Evolutionary conservation across 2,888 invertebrate genomes (phyloP), one percentile per base, ranked within the genome.

Genomic region (Leptarthrus brevirostris): DNA sequence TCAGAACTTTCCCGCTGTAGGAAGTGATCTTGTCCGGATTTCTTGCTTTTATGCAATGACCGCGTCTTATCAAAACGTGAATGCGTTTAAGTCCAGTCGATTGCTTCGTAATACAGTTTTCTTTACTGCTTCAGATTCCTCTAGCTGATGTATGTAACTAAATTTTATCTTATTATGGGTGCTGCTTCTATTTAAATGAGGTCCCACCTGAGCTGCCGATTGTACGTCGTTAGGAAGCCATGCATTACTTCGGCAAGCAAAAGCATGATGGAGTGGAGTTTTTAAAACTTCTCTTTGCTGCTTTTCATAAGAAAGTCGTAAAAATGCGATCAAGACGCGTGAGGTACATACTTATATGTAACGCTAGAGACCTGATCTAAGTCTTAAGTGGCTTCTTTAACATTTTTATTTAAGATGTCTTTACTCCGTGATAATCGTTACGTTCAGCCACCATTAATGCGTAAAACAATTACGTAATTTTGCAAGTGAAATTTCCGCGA

Each of bases 1-100:
- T 72, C 24, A 54, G 72, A 56, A 72, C 72, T 72, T 72, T 72
- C 72, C 56, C 56, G 56, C 72, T 36, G 72, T 72, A 54, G 54
- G 72, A 72, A 72, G 72, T 72, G 56, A 72, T 72, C 72, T 56
- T 56, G 72, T 53, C 30, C 47, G 54, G 47, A 44, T 44, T 44
- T 54, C 56, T 54, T 26, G 36, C 56, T 36, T 56, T 72, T 72
- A 54, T 56, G 47, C 44, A 72, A 72, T 44, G 72, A 72, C 53
- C 16, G 44, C 26, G 40, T 56, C 72, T 72, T 72, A 72, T 72
- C 72, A 72, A 53, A 72, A 56, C 53, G 53, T 52, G 70, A 34
- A 70, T 53, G 70, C 40, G 53, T 36, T 69, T 26, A 16, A 40
- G 36, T 61, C 61, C 61, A 61, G 12, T 36, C 61, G 61, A 61